Evolutionary conservation across 2,888 invertebrate genomes (phyloP).

Genomic region (Yponomeuta plumbellus): DNA sequence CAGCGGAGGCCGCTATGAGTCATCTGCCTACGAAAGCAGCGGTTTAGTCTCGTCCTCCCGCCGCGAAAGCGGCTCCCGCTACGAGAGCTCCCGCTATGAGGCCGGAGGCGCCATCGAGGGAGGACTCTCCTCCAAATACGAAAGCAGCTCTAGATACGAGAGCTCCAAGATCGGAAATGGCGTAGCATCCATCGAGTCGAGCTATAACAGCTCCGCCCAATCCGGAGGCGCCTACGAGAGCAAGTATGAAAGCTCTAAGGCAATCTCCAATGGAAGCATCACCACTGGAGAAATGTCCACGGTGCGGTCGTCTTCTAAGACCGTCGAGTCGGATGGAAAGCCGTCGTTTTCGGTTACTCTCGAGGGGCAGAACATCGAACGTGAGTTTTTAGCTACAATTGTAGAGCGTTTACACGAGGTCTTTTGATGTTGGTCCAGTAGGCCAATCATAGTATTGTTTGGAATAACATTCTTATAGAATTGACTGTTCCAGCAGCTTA

Average conservation of each 20-base stretch:
- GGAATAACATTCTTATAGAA: no score
- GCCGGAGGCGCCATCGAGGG: conserved; percentile 51
- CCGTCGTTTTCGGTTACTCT: conserved; percentile 85
- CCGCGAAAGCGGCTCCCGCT: conserved; percentile 57
- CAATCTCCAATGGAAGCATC: conserved; percentile 53
- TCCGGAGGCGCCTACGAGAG: conserved; percentile 41
- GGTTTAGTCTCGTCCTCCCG: conserved; percentile 51
- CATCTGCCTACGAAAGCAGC: conserved; percentile 48
- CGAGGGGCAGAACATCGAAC: conserved; percentile 85
- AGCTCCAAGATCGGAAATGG: conserved; percentile 16
- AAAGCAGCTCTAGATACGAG: conserved; percentile 56
- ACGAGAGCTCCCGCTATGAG: conserved; percentile 50
- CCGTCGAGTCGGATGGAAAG: conserved; percentile 69
- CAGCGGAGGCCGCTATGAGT: conserved; percentile 57
- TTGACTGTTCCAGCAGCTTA: conserved; percentile 17
- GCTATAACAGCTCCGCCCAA: conserved; percentile 28
- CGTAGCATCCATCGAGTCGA: conserved; percentile 38
- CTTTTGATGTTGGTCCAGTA: background rate
- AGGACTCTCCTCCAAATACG: conserved; percentile 48
- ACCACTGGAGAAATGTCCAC: conserved; percentile 40
- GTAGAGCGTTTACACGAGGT: background rate
- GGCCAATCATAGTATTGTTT: no score
- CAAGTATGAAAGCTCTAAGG: conserved; percentile 41
- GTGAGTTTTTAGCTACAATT: conserved; percentile 74
- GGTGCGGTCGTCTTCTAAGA: conserved; percentile 39